Conservation (phyloP, 30 jellyfish, hydroid and myxozoan species). For the Turritopsis rubra region DNA sequence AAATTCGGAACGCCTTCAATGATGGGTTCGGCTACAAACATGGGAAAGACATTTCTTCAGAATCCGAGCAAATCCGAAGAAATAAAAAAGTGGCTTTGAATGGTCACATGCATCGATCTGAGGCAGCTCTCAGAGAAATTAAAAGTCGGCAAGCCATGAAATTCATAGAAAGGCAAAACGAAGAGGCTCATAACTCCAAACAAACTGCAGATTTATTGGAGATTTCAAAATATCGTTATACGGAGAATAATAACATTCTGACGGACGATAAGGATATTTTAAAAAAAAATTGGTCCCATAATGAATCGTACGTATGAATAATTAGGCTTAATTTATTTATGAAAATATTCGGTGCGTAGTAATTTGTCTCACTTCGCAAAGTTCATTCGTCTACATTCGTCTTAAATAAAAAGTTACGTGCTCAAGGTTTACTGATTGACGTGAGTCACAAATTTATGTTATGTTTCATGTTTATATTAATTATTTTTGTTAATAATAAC, state of each 20-base stretch:
- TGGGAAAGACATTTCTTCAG: not conserved
- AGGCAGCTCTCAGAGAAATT: not conserved
- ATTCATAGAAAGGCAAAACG: not conserved
- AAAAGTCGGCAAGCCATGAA: not conserved
- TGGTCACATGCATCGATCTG: not conserved
- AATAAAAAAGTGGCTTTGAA: not conserved
- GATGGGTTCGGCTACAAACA: conserved; percentile 32
- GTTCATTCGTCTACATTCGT: too few relatives aligned
- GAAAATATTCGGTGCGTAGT: not conserved
- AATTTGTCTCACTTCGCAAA: not conserved
- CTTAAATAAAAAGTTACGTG: too few relatives aligned
- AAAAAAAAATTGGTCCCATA: conserved; percentile 47
- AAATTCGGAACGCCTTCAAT: conserved; percentile 38
- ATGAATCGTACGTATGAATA: conserved; percentile 70
- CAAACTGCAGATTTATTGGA: conserved; percentile 1
- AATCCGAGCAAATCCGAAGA: not conserved
- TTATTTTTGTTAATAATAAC: not conserved
- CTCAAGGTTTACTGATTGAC: too few relatives aligned
- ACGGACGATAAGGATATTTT: conserved; percentile 37
- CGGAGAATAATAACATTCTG: not conserved
- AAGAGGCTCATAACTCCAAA: not conserved
- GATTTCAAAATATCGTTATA: conserved; percentile 1
- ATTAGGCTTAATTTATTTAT: not conserved
- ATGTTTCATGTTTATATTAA: not conserved
- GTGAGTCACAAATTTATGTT: not conserved